Evolutionary conservation across 2,888 invertebrate species (phyloP).

Genomic region (Hesperia comma): DNA sequence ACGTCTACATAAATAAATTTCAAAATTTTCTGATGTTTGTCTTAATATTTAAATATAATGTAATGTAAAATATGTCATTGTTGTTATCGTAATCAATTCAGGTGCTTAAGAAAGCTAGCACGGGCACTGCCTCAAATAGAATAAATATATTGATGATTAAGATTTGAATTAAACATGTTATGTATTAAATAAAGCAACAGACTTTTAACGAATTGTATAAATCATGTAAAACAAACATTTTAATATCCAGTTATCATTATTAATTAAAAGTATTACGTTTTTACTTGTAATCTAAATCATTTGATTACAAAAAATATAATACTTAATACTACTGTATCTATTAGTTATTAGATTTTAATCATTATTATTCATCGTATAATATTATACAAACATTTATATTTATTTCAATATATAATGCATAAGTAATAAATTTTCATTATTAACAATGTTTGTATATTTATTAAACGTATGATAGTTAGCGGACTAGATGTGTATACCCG

Average conservation of each 20-base stretch:
- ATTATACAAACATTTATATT: too few relatives aligned
- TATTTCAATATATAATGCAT: background rate
- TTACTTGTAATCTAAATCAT: too few relatives aligned
- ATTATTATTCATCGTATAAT: too few relatives aligned
- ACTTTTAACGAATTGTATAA: constrained; percentile 7
- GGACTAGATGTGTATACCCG: constrained; percentile 38
- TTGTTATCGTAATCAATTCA: constrained; percentile 26
- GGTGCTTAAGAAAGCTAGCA: constrained; percentile 34
- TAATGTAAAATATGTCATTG: constrained; percentile 7
- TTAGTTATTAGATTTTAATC: too few relatives aligned
- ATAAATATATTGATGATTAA: constrained; percentile 26
- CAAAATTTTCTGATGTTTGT: constrained; percentile 3
- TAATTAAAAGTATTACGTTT: too few relatives aligned
- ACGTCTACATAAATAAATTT: background rate
- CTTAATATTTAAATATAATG: constrained; percentile 12
- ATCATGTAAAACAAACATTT: background rate
- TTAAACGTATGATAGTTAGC: constrained; percentile 15
- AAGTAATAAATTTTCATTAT: background rate
- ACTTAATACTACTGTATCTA: too few relatives aligned
- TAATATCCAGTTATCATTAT: too few relatives aligned
- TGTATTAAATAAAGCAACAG: constrained; percentile 6
- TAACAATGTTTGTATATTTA: background rate
- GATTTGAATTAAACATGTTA: constrained; percentile 22
- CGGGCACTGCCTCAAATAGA: constrained; percentile 34
- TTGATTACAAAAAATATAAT: too few relatives aligned